These are phyloP conservation scores for Hephaestus fuliginosus DNA, from an alignment of 2,797 vertebrate species.

Conservation along the genomic window DNA sequence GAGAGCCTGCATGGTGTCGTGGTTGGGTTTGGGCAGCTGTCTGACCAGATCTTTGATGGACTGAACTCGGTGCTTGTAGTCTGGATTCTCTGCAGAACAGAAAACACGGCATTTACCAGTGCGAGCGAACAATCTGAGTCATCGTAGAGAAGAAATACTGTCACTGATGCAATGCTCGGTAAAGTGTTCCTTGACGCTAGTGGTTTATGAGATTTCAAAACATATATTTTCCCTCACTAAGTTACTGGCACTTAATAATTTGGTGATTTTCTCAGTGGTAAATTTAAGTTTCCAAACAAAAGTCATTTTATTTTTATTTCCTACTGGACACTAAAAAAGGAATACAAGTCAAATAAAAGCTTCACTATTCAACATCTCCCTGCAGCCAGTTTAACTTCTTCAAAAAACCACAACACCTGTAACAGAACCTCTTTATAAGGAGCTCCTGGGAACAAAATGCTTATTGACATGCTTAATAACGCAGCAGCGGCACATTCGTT, in stretches of 20 bases:
- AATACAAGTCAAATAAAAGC: not conserved
- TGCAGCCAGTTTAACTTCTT: not conserved
- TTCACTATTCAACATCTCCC: not conserved
- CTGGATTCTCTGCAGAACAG: slow-evolving; percentile 77
- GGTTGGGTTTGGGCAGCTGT: slow-evolving; percentile 95
- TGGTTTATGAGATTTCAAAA: not conserved
- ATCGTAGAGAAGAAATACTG: not conserved
- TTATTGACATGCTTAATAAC: not conserved
- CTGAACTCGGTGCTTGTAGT: slow-evolving; percentile 90
- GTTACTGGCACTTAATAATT: too few relatives aligned
- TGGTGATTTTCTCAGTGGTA: not conserved
- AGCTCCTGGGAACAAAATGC: not conserved
- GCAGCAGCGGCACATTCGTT: too few relatives aligned
- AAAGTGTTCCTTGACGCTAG: too few relatives aligned
- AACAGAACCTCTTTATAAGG: not conserved
- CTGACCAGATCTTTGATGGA: slow-evolving; percentile 93
- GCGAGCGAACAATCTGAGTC: not conserved
- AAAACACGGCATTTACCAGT: slow-evolving; percentile 1
- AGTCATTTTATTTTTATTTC: not conserved
- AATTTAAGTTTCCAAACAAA: not conserved
- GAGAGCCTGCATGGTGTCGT: slow-evolving; percentile 97
- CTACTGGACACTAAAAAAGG: not conserved
- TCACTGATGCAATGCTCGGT: not conserved
- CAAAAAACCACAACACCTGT: not conserved
- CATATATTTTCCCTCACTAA: not conserved